Conservation (phyloP, 1,140 invertebrate genomes). For the Apis dorsata region DNA sequence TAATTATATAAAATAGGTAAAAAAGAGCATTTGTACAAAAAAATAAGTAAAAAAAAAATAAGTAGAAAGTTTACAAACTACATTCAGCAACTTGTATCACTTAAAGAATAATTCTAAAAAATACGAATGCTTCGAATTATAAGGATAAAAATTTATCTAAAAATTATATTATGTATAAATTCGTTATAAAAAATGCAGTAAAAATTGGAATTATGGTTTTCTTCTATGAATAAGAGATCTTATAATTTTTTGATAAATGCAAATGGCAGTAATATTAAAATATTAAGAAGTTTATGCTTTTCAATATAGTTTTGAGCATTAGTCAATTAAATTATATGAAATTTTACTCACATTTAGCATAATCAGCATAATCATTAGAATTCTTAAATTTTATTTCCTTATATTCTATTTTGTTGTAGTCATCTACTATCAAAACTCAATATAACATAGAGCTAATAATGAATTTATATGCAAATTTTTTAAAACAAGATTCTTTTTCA, state of each 20-base stretch:
- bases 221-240: constrained; percentile 23
- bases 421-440: constrained; percentile 7
- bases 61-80: constrained; percentile 15
- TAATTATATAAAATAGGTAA: constrained; percentile 20
- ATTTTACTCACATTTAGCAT: not conserved
- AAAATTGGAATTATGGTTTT: constrained; percentile 24
- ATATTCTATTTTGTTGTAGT: not conserved
- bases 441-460: not conserved
- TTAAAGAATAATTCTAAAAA: constrained; percentile 9
- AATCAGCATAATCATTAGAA: too few relatives aligned
- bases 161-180: constrained; percentile 20
- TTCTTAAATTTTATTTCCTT: not conserved
- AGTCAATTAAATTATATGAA: constrained; percentile 20
- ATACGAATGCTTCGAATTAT: constrained; percentile 12
- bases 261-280: constrained; percentile 49
- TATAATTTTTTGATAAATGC: constrained; percentile 58
- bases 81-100: constrained; percentile 18
- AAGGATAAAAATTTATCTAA: not conserved
- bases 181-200: constrained; percentile 24
- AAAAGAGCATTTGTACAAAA: constrained; percentile 3
- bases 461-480: not conserved
- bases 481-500: not conserved
- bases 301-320: constrained; percentile 43
- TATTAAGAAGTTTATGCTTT: constrained; percentile 1
- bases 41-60: not conserved